These are phyloP conservation scores for Gallinago stenura DNA, from an alignment of 2,797 vertebrate species.

Conservation along the genomic window DNA sequence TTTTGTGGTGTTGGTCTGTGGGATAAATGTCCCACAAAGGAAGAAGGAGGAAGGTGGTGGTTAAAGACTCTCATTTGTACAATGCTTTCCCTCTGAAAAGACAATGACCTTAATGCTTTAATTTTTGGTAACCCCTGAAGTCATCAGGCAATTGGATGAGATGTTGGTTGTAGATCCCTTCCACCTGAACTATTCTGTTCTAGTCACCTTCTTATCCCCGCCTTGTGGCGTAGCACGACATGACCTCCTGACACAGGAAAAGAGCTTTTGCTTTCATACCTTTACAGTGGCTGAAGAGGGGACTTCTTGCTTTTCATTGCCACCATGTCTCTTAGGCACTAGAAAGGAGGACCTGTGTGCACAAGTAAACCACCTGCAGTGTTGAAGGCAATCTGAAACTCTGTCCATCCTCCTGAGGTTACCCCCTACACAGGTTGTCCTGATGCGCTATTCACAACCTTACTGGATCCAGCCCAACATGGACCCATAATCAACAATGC, in stretches of 20 bases:
- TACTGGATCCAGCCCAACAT: background rate
- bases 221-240: background rate
- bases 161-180: background rate
- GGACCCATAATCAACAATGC: background rate
- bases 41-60: background rate
- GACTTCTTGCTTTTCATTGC: background rate
- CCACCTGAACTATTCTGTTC: background rate
- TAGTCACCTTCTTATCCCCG: background rate
- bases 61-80: background rate
- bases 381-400: background rate
- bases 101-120: background rate
- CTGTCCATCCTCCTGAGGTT: background rate
- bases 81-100: background rate
- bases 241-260: background rate
- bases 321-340: background rate
- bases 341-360: background rate
- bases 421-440: background rate
- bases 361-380: background rate
- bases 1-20: background rate
- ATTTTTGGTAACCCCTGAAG: background rate
- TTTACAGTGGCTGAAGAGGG: background rate
- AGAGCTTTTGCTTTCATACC: background rate
- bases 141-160: background rate
- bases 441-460: rapidly evolving
- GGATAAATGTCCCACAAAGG: background rate